phyloP scores from a whole-genome alignment of 2,888 invertebrate species.

The Cancer borealis region DNA sequence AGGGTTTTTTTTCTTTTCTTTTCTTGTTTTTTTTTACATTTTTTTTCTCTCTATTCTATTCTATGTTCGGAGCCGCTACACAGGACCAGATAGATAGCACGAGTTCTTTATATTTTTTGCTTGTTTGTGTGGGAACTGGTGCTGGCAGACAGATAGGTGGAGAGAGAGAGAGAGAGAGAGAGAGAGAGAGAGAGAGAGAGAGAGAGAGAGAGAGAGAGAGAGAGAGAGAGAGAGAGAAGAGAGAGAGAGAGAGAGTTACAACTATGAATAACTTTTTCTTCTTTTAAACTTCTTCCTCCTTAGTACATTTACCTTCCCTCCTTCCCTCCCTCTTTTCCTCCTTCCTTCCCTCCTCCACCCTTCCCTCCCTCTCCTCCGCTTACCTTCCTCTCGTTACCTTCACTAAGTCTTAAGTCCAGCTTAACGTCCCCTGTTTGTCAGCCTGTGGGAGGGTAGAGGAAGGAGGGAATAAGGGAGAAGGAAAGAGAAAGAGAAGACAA shows the following conservation, averaged over 20 bases:
- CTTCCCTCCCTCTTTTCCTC: background rate
- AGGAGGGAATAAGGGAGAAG: background rate
- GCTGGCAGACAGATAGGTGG: background rate
- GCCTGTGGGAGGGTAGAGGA: background rate
- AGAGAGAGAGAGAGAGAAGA: background rate
- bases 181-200: slow-evolving; percentile 10
- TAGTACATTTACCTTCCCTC: background rate
- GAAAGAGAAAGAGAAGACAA: background rate
- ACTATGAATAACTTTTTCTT: background rate
- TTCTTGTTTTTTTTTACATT: background rate
- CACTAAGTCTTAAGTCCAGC: background rate
- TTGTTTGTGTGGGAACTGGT: background rate
- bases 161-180: background rate
- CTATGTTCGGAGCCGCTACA: background rate
- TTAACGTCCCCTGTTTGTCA: background rate
- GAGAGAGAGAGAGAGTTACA: background rate
- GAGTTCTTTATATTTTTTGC: background rate
- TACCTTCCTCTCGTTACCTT: background rate
- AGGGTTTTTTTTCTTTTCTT: background rate
- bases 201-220: slow-evolving; percentile 42
- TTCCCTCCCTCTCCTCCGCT: background rate
- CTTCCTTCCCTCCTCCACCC: background rate
- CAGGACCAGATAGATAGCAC: background rate
- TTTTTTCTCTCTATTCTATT: background rate
- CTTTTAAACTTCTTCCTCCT: background rate